These are phyloP conservation scores for Pocillopora grandis DNA, from an alignment of 92 coral and sea anemone species.

Conservation along the genomic window DNA sequence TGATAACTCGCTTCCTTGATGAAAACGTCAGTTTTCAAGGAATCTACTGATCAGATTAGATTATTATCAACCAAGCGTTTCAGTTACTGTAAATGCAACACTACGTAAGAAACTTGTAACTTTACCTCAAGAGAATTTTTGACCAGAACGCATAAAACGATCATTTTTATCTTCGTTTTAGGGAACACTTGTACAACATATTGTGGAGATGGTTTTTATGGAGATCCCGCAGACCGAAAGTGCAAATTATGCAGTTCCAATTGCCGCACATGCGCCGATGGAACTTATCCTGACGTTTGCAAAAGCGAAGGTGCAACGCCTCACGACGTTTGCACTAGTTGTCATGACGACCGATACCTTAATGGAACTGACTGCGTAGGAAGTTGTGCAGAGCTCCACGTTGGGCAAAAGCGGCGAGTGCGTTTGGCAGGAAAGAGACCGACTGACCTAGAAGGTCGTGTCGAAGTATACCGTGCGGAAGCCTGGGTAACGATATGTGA, in stretches of 20 bases:
- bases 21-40: too few relatives aligned
- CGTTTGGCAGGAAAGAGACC: slow-evolving; percentile 73
- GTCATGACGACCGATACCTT: slow-evolving; percentile 59
- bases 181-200: slow-evolving; percentile 57
- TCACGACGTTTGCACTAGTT: slow-evolving; percentile 62
- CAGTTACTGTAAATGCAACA: too few relatives aligned
- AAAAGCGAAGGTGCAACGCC: slow-evolving; percentile 40
- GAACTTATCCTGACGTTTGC: slow-evolving; percentile 51
- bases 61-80: too few relatives aligned
- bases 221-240: slow-evolving; percentile 53
- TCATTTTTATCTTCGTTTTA: slow-evolving; percentile 1
- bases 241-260: slow-evolving; percentile 65
- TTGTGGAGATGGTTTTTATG: slow-evolving; percentile 87
- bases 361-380: slow-evolving; percentile 50
- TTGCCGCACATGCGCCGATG: slow-evolving; percentile 85
- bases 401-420: slow-evolving; percentile 54
- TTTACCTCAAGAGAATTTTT: too few relatives aligned
- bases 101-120: too few relatives aligned
- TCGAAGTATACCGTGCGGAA: slow-evolving; percentile 52
- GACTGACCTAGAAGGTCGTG: slow-evolving; percentile 71
- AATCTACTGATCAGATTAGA: too few relatives aligned
- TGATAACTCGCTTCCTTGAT: too few relatives aligned
- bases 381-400: slow-evolving; percentile 46
- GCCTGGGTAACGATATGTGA: slow-evolving; percentile 80
- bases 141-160: too few relatives aligned